Percentiles rank a stretch among this genome's conserved stretches.
These are phyloP conservation scores for Apodemia zela DNA, from an alignment of 2,888 invertebrate species.

Conservation along the genomic window DNA sequence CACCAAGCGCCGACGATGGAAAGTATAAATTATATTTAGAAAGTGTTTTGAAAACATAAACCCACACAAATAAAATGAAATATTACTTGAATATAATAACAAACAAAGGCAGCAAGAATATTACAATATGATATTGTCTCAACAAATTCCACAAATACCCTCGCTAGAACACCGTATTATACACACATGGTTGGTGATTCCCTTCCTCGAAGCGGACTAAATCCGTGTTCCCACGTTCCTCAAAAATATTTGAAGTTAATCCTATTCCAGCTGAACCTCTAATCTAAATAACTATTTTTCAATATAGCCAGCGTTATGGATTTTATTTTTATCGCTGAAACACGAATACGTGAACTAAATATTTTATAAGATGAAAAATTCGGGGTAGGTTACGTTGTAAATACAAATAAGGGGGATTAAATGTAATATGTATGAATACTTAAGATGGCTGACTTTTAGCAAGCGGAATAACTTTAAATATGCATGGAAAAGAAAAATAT, in stretches of 20 bases:
- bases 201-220: not conserved
- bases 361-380: conserved; percentile 40
- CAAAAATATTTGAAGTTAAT: conserved; percentile 9
- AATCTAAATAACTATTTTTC: conserved; percentile 65
- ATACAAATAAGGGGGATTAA: conserved; percentile 47
- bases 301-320: conserved; percentile 60
- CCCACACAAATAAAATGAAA: not conserved
- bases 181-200: conserved; percentile 6
- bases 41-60: no score
- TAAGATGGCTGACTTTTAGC: conserved; percentile 3
- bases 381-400: conserved; percentile 38
- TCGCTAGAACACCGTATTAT: not conserved
- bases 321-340: conserved; percentile 66
- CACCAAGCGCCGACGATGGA: no score
- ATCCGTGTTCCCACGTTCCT: conserved; percentile 1
- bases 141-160: not conserved
- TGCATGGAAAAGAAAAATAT: not conserved
- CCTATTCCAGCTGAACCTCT: conserved; percentile 17
- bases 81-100: not conserved
- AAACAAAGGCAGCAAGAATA: not conserved
- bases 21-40: no score
- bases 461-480: not conserved
- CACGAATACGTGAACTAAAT: conserved; percentile 60
- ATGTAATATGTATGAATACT: conserved; percentile 22
- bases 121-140: not conserved